These are phyloP conservation scores for Haliclona indistincta DNA, from an alignment of 37 sponge, comb jelly and placozoan species.

Conservation along the genomic window DNA sequence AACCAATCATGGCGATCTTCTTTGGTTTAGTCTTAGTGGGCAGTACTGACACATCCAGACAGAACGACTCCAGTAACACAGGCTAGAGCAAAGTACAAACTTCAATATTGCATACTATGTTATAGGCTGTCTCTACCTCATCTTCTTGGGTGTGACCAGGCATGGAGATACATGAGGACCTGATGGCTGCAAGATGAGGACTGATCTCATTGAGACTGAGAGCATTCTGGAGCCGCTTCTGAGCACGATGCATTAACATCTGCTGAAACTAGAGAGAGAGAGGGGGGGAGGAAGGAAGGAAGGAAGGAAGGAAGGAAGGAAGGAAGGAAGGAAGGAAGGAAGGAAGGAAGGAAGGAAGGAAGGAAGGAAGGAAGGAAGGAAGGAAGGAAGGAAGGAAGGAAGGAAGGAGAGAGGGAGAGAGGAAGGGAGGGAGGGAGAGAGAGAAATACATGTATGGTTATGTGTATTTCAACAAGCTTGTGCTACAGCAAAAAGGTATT, in stretches of 20 bases:
- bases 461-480: too few relatives aligned
- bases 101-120: too few relatives aligned
- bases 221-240: slow-evolving; percentile 78
- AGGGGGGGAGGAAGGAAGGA: background rate
- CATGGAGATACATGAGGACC: slow-evolving; percentile 78
- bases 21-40: slow-evolving; percentile 99
- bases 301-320: too few relatives aligned
- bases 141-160: slow-evolving; percentile 78
- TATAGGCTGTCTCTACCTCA: too few relatives aligned
- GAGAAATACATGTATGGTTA: too few relatives aligned
- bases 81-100: slow-evolving; percentile 32
- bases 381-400: too few relatives aligned
- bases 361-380: too few relatives aligned
- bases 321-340: too few relatives aligned
- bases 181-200: slow-evolving; percentile 85
- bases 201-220: slow-evolving; percentile 86
- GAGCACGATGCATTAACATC: slow-evolving; percentile 82
- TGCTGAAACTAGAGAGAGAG: slow-evolving; percentile 72
- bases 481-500: too few relatives aligned
- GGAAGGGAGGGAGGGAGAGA: too few relatives aligned
- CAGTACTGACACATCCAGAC: slow-evolving; percentile 85
- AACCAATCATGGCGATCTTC: slow-evolving; percentile 96
- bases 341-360: too few relatives aligned
- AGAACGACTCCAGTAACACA: slow-evolving; percentile 75
- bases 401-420: too few relatives aligned